Conservation (phyloP, 1,140 invertebrate genomes). For the Ladona fulva region DNA sequence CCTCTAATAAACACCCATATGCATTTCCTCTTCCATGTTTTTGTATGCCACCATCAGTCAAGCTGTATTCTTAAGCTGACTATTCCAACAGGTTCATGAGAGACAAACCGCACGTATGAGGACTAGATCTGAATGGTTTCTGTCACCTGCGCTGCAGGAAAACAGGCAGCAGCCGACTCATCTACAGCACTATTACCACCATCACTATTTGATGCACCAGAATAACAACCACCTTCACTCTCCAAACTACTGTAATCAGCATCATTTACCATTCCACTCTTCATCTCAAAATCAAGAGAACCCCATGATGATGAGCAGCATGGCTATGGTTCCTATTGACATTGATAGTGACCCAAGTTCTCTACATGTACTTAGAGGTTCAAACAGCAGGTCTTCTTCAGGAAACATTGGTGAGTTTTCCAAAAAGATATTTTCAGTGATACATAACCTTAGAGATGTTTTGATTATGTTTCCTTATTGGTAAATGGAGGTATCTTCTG, state of each 20-base stretch:
- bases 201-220: background rate
- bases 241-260: background rate
- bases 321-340: conserved; percentile 20
- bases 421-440: background rate
- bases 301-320: background rate
- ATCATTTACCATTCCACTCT: background rate
- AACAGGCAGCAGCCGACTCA: background rate
- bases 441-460: too few relatives aligned
- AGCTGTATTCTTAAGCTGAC: too few relatives aligned
- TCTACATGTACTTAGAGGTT: conserved; percentile 39
- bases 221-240: conserved; percentile 1
- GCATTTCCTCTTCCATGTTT: too few relatives aligned
- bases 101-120: conserved; percentile 86
- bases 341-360: conserved; percentile 41
- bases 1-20: too few relatives aligned
- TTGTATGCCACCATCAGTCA: too few relatives aligned
- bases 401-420: conserved; percentile 38
- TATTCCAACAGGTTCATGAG: conserved; percentile 67
- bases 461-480: too few relatives aligned
- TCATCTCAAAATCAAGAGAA: background rate
- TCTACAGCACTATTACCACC: background rate
- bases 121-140: conserved; percentile 89
- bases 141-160: conserved; percentile 50
- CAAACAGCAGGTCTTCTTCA: conserved; percentile 35
- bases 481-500: too few relatives aligned